Percentiles rank a stretch among this genome's conserved stretches.
These are phyloP conservation scores for Onthophagus sagittarius DNA, from an alignment of 2,888 invertebrate species.

Conservation along the genomic window DNA sequence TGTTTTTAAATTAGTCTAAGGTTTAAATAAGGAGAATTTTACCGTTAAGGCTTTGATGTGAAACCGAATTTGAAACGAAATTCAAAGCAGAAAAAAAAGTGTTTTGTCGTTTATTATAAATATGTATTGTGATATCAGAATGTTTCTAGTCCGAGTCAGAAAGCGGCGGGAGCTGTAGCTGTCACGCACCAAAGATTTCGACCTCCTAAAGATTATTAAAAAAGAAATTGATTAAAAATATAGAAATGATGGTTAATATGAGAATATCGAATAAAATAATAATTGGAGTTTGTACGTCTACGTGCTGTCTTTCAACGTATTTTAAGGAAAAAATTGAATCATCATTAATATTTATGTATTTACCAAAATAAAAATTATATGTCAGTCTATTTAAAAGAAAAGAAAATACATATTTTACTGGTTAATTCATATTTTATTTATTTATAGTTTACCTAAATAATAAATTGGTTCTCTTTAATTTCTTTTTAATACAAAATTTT, in stretches of 20 bases:
- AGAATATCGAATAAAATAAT: no score
- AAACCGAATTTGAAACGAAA: conserved; percentile 5
- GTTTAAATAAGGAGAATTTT: not conserved
- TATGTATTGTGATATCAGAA: not conserved
- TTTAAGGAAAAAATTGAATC: no score
- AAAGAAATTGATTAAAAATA: not conserved
- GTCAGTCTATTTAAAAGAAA: not conserved
- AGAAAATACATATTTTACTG: no score
- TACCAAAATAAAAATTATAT: not conserved
- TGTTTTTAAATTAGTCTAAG: not conserved
- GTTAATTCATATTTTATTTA: no score
- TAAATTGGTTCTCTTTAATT: no score
- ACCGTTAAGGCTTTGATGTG: not conserved
- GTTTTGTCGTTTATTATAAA: not conserved
- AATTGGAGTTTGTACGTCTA: no score
- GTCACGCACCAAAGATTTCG: not conserved
- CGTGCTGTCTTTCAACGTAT: no score
- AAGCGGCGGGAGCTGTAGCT: not conserved
- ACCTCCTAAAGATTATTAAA: not conserved
- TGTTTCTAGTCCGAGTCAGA: not conserved
- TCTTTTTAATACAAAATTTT: no score
- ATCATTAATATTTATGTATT: not conserved
- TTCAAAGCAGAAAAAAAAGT: not conserved
- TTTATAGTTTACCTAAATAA: no score
- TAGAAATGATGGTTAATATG: no score